Evolutionary conservation across 2,888 invertebrate genomes (phyloP).

Genomic region (Nymphalis polychloros): DNA sequence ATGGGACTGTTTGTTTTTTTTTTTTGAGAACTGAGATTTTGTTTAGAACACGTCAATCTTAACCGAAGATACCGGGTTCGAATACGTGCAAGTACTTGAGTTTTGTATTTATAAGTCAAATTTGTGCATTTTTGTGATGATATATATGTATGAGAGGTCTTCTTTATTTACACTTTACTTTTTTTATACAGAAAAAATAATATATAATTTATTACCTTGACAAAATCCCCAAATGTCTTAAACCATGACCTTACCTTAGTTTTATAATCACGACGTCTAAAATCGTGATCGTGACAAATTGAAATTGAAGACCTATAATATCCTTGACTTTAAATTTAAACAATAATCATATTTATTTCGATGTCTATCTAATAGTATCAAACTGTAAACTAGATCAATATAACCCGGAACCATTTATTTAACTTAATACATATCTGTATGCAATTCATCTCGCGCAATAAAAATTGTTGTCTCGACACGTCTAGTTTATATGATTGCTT

Average conservation of each 20-base stretch:
- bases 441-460: not conserved
- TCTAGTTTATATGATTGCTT: too few species aligned
- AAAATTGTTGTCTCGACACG: not conserved
- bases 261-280: slow-evolving; percentile 51
- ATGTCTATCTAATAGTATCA: slow-evolving; percentile 58
- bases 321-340: slow-evolving; percentile 74
- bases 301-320: slow-evolving; percentile 63
- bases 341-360: slow-evolving; percentile 54
- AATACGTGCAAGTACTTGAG: too few species aligned
- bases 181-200: too few species aligned
- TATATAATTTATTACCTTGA: slow-evolving; percentile 20
- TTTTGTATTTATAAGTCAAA: too few species aligned
- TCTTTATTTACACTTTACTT: not conserved
- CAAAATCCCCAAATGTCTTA: slow-evolving; percentile 48
- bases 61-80: too few species aligned
- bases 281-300: slow-evolving; percentile 72
- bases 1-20: too few species aligned
- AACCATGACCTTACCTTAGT: slow-evolving; percentile 56
- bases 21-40: too few species aligned
- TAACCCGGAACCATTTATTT: slow-evolving; percentile 39
- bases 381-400: slow-evolving; percentile 34
- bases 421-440: slow-evolving; percentile 1
- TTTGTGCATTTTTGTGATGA: too few species aligned
- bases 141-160: not conserved
- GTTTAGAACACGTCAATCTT: too few species aligned